These are phyloP conservation scores for Barnardius zonarius DNA, from an alignment of 2,113 vertebrate genomes.

Conservation along the genomic window DNA sequence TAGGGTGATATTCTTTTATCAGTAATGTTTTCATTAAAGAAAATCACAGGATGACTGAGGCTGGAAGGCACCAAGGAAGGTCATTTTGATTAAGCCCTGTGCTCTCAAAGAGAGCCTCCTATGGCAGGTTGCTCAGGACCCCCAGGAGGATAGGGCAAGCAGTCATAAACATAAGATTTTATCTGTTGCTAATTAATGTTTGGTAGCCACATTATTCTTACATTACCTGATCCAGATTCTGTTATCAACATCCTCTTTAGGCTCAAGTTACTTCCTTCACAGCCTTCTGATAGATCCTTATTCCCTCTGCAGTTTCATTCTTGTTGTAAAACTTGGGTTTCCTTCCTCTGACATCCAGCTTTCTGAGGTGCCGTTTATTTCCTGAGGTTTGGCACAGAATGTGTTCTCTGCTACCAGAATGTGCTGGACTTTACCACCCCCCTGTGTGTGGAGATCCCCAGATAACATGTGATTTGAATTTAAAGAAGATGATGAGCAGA, in stretches of 20 bases:
- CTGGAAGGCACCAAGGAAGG: neutral
- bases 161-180: neutral
- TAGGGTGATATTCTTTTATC: neutral
- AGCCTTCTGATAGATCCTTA: neutral
- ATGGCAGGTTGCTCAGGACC: neutral
- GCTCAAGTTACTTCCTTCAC: neutral
- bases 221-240: neutral
- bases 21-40: neutral
- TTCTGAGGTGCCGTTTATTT: neutral
- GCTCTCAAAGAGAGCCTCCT: neutral
- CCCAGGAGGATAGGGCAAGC: neutral
- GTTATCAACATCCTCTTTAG: neutral
- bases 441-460: neutral
- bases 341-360: neutral
- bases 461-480: neutral
- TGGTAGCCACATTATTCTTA: neutral
- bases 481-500: neutral
- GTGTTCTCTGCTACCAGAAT: neutral
- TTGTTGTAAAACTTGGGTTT: neutral
- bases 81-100: accelerated
- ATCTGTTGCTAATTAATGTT: neutral
- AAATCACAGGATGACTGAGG: neutral
- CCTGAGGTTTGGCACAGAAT: neutral
- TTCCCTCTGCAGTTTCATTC: neutral
- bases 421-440: neutral